phyloP scores from a whole-genome alignment of 2,113 vertebrate genomes.

The Heptranchias perlo region DNA sequence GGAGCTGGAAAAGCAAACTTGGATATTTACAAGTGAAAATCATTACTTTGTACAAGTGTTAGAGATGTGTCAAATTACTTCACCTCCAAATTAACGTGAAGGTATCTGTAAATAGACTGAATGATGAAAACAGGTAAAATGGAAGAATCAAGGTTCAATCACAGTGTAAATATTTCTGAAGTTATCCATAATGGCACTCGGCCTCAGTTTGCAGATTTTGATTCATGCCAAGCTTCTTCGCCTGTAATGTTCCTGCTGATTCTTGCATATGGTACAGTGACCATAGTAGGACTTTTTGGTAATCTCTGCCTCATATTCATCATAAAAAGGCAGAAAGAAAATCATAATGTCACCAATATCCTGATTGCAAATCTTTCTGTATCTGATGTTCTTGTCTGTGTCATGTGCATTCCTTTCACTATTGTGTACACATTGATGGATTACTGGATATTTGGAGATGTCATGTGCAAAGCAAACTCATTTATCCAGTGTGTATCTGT shows the following conservation, averaged over 20 bases:
- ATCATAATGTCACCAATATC: conserved; percentile 60
- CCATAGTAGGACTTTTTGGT: conserved; percentile 56
- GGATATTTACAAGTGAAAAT: conserved; percentile 19
- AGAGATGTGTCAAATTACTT: neutral
- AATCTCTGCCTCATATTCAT: conserved; percentile 61
- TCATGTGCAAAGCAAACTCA: conserved; percentile 58
- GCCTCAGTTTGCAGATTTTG: conserved; percentile 52
- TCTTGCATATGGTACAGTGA: conserved; percentile 53
- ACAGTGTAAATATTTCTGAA: conserved; percentile 6
- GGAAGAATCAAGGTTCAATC: neutral
- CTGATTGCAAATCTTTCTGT: conserved; percentile 62
- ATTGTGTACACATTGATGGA: conserved; percentile 63
- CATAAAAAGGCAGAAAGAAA: conserved; percentile 57
- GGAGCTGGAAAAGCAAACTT: neutral
- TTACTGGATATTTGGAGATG: conserved; percentile 62
- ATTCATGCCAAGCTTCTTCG: conserved; percentile 51
- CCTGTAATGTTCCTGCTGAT: conserved; percentile 53
- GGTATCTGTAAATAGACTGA: neutral
- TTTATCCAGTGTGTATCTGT: conserved; percentile 59
- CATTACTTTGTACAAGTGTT: neutral
- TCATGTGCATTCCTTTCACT: conserved; percentile 60
- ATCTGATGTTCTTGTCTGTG: conserved; percentile 59
- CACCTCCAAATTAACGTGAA: neutral
- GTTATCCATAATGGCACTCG: conserved; percentile 45
- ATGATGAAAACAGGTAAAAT: conserved; percentile 14